Evolutionary conservation across 2,797 vertebrate genomes (phyloP).

Genomic region (Coluber constrictor): DNA sequence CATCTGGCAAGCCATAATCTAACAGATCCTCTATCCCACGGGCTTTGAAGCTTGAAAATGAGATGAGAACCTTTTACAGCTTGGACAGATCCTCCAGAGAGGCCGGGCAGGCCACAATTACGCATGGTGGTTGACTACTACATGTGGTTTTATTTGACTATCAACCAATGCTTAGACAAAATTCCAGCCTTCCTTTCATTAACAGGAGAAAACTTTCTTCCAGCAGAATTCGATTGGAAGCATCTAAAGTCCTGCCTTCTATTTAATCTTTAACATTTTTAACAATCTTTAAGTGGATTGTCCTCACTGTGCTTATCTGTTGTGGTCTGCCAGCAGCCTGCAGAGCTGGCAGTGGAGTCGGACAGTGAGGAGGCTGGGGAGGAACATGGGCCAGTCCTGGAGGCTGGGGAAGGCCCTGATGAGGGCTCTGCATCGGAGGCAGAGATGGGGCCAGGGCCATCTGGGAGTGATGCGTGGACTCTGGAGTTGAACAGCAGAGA

Average conservation of each 20-base stretch:
- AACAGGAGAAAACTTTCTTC: not conserved
- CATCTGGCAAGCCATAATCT: not conserved
- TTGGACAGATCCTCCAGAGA: not conserved
- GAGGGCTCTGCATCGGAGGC: too few species aligned
- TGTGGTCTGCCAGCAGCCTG: too few species aligned
- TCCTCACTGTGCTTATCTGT: not conserved
- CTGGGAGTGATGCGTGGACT: too few species aligned
- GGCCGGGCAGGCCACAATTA: not conserved
- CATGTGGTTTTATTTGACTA: not conserved
- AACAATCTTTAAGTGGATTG: not conserved
- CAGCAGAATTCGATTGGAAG: not conserved
- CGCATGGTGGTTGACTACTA: not conserved
- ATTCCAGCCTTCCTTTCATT: not conserved
- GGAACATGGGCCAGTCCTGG: too few species aligned
- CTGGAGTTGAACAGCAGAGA: too few species aligned
- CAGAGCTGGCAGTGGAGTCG: too few species aligned
- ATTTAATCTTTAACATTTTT: not conserved
- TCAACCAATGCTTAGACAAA: not conserved
- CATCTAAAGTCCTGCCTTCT: not conserved
- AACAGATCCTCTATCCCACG: not conserved
- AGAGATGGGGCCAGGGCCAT: too few species aligned
- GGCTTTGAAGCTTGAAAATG: not conserved
- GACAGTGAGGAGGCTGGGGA: too few species aligned
- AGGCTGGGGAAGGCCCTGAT: too few species aligned
- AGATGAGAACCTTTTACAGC: not conserved